Evolutionary conservation across 2,113 vertebrate species (phyloP).

Genomic region (Sardina pilchardus): DNA sequence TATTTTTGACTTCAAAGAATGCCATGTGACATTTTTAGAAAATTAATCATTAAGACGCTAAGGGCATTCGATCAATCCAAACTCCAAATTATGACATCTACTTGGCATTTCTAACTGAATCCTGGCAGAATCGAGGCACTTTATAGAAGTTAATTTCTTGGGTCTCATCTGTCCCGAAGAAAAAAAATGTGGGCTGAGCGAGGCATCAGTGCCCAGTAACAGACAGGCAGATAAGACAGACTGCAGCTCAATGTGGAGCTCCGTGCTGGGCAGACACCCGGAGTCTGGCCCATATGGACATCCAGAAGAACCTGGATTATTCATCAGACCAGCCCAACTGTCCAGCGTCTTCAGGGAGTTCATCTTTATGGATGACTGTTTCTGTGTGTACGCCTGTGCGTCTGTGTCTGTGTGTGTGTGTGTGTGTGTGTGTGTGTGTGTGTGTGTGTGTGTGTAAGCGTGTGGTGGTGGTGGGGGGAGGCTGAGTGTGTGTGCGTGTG

Average conservation of each 20-base stretch:
- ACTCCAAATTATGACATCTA: not conserved
- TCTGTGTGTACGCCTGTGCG: constrained; percentile 30
- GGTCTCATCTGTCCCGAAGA: not conserved
- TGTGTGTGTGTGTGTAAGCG: constrained; percentile 11
- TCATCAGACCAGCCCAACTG: constrained; percentile 71
- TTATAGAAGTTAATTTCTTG: not conserved
- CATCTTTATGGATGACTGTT: constrained; percentile 60
- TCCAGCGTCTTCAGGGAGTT: constrained; percentile 68
- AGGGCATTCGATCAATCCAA: not conserved
- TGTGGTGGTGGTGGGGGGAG: constrained; percentile 25
- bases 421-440: constrained; percentile 25
- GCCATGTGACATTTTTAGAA: not conserved
- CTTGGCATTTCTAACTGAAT: not conserved
- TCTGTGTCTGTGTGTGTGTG: constrained; percentile 27
- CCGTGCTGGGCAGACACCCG: constrained; percentile 47
- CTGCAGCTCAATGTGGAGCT: not conserved
- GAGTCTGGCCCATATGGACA: constrained; percentile 70
- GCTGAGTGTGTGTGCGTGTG: constrained; percentile 13
- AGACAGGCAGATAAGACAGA: constrained; percentile 4
- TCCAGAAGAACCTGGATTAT: constrained; percentile 57
- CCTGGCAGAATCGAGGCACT: not conserved
- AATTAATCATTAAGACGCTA: too few relatives aligned
- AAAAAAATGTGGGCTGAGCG: not conserved
- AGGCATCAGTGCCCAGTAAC: not conserved
- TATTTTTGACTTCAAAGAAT: too few relatives aligned